Evolutionary conservation across 1,140 invertebrate genomes (phyloP), one percentile per base, ranked within the genome.

Genomic region (Lutraria rhynchaena): DNA sequence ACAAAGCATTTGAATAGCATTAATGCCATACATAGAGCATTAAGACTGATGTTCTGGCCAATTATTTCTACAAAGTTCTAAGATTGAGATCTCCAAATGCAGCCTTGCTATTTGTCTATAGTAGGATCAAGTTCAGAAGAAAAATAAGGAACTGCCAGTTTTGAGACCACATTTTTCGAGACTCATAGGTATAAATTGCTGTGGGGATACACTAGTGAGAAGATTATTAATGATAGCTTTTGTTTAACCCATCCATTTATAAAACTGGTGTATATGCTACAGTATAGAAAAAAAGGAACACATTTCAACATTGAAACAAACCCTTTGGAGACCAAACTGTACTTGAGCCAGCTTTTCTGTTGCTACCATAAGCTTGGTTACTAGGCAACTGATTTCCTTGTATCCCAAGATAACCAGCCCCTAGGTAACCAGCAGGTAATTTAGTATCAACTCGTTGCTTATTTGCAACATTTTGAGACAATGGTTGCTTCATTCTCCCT

Each of bases 291-390:
- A 49, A 15, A 29, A 33, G 60, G 31, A 27, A 70, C 24, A 57
- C 76, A 61, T 27, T 44, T n/a, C 19, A 74, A 35, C 51, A 58
- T 41, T 17, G 31, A 58, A 22, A 81, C 78, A 81, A 81, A 81
- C 78, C 78, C 41, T 81, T 49, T 49, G 78, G 78, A 24, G 78
- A 60, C 78, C 78, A 81, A 31, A 81, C 69, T 53, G 67, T 37
- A 53, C 55, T 46, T 27, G 61, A 65, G 17, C 61, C 63, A 15
- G 44, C 27, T 67, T 67, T 67, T 46, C 41, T 67, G 44, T 67
- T 67, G 63, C 41, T 49, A 46, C 44, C 37, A 41, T 67, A 51
- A 67, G 41, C 44, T 41, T 13, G 63, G 44, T 51, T 67, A 15
- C 63, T 49, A 46, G 63, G 63, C 41, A 67, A n/a, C 13, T 49